phyloP scores from a whole-genome alignment of 1,140 invertebrate species.

The Pemphigus obesinymphae region DNA sequence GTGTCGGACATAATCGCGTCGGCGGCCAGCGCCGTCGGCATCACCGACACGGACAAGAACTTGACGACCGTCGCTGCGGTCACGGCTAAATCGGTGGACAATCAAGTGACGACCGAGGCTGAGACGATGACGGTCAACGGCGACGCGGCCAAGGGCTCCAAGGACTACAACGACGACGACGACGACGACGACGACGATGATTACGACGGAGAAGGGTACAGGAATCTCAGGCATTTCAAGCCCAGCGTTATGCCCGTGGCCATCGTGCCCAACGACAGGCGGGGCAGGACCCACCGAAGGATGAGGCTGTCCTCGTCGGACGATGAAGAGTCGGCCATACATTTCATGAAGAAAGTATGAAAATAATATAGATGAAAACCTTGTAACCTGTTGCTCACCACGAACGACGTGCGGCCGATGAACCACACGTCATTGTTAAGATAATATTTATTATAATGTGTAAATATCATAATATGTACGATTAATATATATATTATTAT shows the following conservation, averaged over 20 bases:
- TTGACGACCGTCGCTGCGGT: neutral
- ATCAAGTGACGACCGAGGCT: neutral
- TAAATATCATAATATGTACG: neutral
- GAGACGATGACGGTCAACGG: neutral
- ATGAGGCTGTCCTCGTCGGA: conserved; percentile 45
- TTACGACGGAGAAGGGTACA: neutral
- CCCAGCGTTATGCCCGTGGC: neutral
- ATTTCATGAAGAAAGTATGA: conserved; percentile 31
- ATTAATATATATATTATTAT: neutral
- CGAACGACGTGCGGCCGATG: neutral
- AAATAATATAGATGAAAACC: neutral
- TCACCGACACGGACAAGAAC: conserved; percentile 41
- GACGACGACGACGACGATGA: conserved; percentile 38
- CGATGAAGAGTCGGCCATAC: conserved; percentile 26
- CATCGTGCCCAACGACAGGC: conserved; percentile 23
- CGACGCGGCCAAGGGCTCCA: neutral
- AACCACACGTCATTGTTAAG: neutral
- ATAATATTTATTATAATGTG: neutral
- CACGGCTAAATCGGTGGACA: neutral
- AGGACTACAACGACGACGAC: conserved; percentile 23
- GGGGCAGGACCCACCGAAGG: conserved; percentile 43
- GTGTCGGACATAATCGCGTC: conserved; percentile 46
- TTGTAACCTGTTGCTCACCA: neutral
- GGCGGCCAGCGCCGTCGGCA: conserved; percentile 45
- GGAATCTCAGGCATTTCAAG: conserved; percentile 22